Base-by-base conservation (phyloP, 2,113 vertebrate species). In the Tor tambroides region DNA sequence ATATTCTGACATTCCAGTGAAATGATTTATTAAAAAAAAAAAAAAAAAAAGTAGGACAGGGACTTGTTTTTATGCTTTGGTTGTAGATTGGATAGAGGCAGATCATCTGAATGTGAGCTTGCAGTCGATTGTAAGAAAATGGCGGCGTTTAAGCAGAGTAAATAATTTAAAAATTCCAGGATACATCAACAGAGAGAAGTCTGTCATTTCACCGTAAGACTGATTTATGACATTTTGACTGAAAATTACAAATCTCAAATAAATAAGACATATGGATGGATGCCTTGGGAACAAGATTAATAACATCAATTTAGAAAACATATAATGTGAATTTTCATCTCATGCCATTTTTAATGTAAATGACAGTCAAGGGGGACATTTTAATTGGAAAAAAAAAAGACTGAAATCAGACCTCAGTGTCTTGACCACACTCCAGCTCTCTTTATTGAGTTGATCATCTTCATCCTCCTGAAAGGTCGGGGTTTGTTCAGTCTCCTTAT, bases 341-440 rank as follows among this genome's bases (percentile, higher is more conserved):
- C 32, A 72, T 35, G 69, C 69, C 69, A 41, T 9, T 11, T 38
- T 10, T 11, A n/a, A 72, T 11, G 71, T 74, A 38, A 74, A 74
- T n/a, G 10, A n/a, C 8, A 72, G 19, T 4, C 17, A 38, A 19
- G 17, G 3, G 9, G 63, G 14, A 30, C 26, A 17, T 67, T 67
- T 67, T 43, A 26, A 76, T n/a, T n/a, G n/a, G 23, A 21, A 28
- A 59, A 28, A 4, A 12, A 10, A 2, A 5, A 26, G 4, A 15
- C 2, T 23, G 1, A 69, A 26, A 26, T 5, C 17, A 74, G 91
- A 99, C 98, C 98, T 96, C 35, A 99, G 92, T 0, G 97, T 98
- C 92, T 98, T 99, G 19, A 97, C 77, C 0, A 98, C 97, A 54
- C 95, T 96, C 98, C 98, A 99, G 91, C 97, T 97, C 94, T 99